Evolutionary conservation across 2,113 vertebrate genomes (phyloP).

Genomic region (cat (Felis catus)): DNA sequence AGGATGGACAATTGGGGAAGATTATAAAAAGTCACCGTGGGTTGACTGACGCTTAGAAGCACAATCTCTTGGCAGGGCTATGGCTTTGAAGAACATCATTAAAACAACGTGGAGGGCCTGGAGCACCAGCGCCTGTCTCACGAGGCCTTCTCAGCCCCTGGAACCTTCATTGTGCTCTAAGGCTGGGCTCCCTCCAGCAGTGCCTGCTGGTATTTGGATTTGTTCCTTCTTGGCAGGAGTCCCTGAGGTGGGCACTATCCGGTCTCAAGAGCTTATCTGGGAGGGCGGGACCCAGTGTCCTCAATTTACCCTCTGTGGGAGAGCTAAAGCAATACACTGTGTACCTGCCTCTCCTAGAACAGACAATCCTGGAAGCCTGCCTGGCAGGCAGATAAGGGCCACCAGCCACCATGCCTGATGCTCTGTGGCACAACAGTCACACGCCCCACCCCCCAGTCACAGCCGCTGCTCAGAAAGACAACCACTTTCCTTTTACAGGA

Average conservation of each 20-base stretch:
- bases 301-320: neutral
- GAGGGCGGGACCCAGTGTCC: neutral
- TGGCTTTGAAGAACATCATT: neutral
- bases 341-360: neutral
- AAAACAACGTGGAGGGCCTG: neutral
- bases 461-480: neutral
- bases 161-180: neutral
- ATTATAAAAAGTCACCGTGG: neutral
- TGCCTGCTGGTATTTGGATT: neutral
- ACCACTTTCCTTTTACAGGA: neutral
- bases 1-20: neutral
- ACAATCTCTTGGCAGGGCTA: neutral
- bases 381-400: neutral
- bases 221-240: neutral
- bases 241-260: neutral
- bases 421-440: neutral
- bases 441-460: neutral
- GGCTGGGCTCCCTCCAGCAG: neutral
- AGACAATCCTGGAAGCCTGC: neutral
- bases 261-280: neutral
- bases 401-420: neutral
- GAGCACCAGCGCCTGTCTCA: neutral
- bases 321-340: neutral
- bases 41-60: neutral
- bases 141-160: neutral